These are phyloP conservation scores for Heterotis niloticus DNA, from an alignment of 2,113 vertebrate species.

Conservation along the genomic window DNA sequence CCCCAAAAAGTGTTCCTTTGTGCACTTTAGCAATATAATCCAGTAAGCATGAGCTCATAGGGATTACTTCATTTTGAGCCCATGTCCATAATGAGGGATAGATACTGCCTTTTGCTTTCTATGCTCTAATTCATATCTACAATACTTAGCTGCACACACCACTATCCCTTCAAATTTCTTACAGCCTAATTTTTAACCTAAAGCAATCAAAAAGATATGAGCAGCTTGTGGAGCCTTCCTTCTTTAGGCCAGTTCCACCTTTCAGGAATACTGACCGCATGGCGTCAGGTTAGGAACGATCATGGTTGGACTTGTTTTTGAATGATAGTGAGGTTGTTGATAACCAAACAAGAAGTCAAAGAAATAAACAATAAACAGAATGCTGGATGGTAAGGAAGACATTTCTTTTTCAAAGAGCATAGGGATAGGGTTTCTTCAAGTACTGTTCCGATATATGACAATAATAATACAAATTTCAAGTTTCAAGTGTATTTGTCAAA, in stretches of 20 bases:
- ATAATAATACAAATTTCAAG: constrained; percentile 40
- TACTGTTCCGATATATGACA: constrained; percentile 21
- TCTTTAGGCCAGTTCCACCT: background rate
- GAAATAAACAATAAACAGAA: constrained; percentile 48
- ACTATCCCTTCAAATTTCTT: too few relatives aligned
- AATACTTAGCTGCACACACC: too few relatives aligned
- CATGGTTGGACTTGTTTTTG: constrained; percentile 13
- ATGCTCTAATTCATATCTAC: too few relatives aligned
- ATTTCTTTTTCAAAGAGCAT: constrained; percentile 42
- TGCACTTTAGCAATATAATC: too few relatives aligned
- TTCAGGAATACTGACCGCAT: constrained; percentile 19
- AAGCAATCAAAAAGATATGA: too few relatives aligned
- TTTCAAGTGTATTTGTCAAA: too few relatives aligned
- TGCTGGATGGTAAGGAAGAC: constrained; percentile 62
- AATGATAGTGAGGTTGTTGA: constrained; percentile 47
- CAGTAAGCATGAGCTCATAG: too few relatives aligned
- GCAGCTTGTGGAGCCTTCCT: background rate
- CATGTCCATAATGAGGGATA: too few relatives aligned
- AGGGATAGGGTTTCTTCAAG: constrained; percentile 13
- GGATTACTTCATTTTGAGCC: too few relatives aligned
- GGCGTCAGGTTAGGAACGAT: constrained; percentile 22
- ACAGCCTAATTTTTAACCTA: too few relatives aligned
- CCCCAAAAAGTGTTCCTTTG: too few relatives aligned
- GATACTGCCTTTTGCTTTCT: too few relatives aligned
- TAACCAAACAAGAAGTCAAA: constrained; percentile 48